These are phyloP conservation scores for Palythoa caribaeorum DNA, from an alignment of 92 coral and sea anemone genomes.

Conservation along the genomic window DNA sequence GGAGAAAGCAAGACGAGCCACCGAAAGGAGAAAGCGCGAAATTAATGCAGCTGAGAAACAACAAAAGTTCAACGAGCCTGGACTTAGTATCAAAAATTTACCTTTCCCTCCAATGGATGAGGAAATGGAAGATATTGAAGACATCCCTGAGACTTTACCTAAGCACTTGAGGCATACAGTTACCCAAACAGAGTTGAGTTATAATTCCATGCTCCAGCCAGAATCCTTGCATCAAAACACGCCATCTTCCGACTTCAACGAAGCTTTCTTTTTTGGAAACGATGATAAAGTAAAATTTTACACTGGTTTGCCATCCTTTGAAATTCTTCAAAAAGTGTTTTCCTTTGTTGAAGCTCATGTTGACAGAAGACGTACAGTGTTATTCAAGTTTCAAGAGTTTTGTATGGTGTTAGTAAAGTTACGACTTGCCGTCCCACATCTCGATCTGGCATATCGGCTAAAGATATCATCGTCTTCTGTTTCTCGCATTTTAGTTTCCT, in stretches of 20 bases:
- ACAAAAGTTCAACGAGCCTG: conserved; percentile 30
- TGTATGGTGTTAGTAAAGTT: conserved; percentile 26
- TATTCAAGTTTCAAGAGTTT: not conserved
- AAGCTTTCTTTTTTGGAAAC: conserved; percentile 1
- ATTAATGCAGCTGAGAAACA: conserved; percentile 27
- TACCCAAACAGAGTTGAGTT: too few species aligned
- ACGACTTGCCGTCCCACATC: conserved; percentile 41
- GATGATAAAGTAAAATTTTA: not conserved
- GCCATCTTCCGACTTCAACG: not conserved
- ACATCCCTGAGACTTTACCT: not conserved
- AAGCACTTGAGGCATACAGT: too few species aligned
- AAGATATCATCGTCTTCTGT: conserved; percentile 28
- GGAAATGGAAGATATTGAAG: conserved; percentile 33
- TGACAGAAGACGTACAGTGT: not conserved
- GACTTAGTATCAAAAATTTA: conserved; percentile 36
- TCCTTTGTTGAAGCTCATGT: not conserved
- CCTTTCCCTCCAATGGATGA: conserved; percentile 10
- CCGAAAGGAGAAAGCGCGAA: conserved; percentile 56
- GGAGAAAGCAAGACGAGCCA: conserved; percentile 53
- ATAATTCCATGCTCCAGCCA: too few species aligned
- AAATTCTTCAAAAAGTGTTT: not conserved
- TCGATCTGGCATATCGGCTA: conserved; percentile 46
- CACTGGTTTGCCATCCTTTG: not conserved
- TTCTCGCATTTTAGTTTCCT: conserved; percentile 29
- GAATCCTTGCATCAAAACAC: too few species aligned